phyloP scores from a whole-genome alignment of 2,113 vertebrate species.

The Erpornis zantholeuca region DNA sequence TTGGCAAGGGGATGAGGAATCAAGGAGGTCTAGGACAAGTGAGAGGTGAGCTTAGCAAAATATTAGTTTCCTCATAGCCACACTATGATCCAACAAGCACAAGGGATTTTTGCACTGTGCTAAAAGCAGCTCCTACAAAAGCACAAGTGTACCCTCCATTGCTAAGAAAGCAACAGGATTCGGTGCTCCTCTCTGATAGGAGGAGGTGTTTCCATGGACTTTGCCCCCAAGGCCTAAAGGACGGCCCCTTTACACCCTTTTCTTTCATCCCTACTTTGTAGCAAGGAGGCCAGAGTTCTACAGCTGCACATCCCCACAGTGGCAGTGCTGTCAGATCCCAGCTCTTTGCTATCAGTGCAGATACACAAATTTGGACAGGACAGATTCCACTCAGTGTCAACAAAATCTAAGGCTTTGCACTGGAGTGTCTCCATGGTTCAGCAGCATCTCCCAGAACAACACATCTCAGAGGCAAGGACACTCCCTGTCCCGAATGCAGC shows the following conservation, averaged over 20 bases:
- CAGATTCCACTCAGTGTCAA: background rate
- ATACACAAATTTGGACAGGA: background rate
- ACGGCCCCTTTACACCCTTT: background rate
- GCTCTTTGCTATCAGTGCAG: background rate
- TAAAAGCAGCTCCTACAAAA: background rate
- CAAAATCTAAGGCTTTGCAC: background rate
- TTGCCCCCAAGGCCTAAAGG: accelerated
- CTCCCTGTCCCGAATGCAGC: background rate
- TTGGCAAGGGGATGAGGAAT: background rate
- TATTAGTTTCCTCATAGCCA: background rate
- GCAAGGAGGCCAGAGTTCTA: background rate
- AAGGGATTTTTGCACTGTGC: background rate
- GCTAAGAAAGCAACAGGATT: background rate
- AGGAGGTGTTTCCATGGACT: background rate
- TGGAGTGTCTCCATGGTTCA: background rate
- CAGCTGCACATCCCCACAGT: background rate
- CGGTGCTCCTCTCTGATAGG: background rate
- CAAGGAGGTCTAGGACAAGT: background rate
- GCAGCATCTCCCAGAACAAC: background rate
- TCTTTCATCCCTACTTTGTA: background rate
- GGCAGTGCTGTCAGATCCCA: background rate
- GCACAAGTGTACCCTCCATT: background rate
- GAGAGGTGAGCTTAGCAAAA: background rate
- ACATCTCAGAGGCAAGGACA: background rate
- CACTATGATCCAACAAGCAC: background rate